Percentiles rank a stretch among this genome's conserved stretches.
phyloP scores from a whole-genome alignment of 2,113 vertebrate species.

The Atherinomorus stipes region DNA sequence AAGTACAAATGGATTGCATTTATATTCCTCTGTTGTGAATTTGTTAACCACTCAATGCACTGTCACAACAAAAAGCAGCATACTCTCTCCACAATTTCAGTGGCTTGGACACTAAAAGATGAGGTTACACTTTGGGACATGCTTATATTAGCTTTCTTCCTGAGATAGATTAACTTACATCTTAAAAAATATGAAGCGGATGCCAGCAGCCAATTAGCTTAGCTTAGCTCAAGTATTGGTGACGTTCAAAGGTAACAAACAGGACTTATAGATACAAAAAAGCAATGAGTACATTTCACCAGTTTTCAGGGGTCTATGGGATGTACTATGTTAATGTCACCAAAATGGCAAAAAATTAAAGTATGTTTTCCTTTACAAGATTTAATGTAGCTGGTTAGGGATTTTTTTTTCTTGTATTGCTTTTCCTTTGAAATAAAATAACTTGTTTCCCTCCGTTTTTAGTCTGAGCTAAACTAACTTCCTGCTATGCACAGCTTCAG shows the following conservation, averaged over 20 bases:
- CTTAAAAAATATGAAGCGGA: background rate
- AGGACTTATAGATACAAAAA: no score
- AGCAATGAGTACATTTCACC: no score
- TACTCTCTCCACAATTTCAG: background rate
- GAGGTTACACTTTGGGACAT: background rate
- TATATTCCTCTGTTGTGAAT: background rate
- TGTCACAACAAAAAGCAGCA: no score
- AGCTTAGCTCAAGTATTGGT: no score
- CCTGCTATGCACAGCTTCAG: background rate
- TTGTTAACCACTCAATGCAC: no score
- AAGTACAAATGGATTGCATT: background rate
- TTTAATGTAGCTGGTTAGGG: background rate
- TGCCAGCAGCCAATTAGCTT: no score
- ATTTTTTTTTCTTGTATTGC: background rate
- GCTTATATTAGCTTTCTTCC: background rate
- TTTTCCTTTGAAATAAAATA: background rate
- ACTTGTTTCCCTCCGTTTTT: background rate
- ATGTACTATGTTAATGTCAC: no score
- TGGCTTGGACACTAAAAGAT: background rate
- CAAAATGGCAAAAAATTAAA: no score
- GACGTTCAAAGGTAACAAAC: no score
- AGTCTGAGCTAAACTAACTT: slow-evolving; percentile 7
- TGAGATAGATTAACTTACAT: background rate
- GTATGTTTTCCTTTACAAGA: background rate
- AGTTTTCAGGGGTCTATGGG: no score